Base-by-base conservation (phyloP, 2,113 vertebrate species). In the Geothlypis trichas region DNA sequence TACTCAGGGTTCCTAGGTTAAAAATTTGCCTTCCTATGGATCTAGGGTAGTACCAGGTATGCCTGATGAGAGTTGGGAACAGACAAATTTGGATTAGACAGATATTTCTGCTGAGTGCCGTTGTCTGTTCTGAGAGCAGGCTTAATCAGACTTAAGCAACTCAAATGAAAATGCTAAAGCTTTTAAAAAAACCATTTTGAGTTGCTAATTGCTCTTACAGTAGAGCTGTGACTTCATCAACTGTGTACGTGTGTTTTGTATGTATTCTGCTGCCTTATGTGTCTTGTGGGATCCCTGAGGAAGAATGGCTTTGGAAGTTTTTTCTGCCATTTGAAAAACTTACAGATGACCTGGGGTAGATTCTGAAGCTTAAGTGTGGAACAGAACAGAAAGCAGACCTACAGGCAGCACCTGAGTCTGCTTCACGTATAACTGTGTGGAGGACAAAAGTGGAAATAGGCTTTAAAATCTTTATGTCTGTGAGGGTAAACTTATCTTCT, bases 161-260 rank as follows among this genome's bases (percentile, higher is more conserved):
- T 62, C 11, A 37, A 68, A 42, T 62, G 19, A 89, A 73, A 82
- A 52, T 74, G 16, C 23, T 49, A 52, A 92, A 73, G 15, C 13
- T 68, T 51, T 91, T 61, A 15, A 2, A 6, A 71, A 76, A 67
- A 42, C 5, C 5, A 10, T 31, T 51, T 51, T 27, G 31, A 58
- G 46, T 41, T 94, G 22, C 46, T 84, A 49, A 31, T 81, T 72
- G 30, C 19, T 91, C 18, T 95, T n/a, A 52, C 19, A 33, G 26
- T 59, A 62, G 46, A 78, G 33, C 10, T 82, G 5, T 47, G 28
- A 75, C 58, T 95, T 82, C 11, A n/a, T 84, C 31, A 39, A 10
- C 13, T 49, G 2, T 26, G 5, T 73, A 11, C 0, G 0, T n/a
- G 8, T 57, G 20, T 75, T 75, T 41, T n/a, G 8, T 47, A 1